Percentiles rank a stretch among this genome's conserved stretches.
These are phyloP conservation scores for Drosophila bipectinata DNA, from an alignment of 1,140 invertebrate genomes.

Conservation along the genomic window DNA sequence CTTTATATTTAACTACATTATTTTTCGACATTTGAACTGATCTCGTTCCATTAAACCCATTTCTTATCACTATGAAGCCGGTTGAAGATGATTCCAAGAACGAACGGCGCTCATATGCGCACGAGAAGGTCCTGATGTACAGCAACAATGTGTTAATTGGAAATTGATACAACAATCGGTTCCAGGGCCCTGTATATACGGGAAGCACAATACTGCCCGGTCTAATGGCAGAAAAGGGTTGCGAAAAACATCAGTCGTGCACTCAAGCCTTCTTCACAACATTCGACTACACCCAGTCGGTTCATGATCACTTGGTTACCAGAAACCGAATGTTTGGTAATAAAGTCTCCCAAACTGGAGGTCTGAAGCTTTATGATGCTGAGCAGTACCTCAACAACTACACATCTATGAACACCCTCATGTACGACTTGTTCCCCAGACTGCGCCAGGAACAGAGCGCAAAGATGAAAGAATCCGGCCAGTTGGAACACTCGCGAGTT, in stretches of 20 bases:
- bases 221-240: conserved; percentile 9
- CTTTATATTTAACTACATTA: background rate
- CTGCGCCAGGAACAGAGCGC: background rate
- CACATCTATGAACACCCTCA: conserved; percentile 51
- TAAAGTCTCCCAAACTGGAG: conserved; percentile 3
- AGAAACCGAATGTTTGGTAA: conserved; percentile 5
- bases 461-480: background rate
- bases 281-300: background rate
- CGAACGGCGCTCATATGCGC: conserved; percentile 23
- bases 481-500: background rate
- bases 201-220: conserved; percentile 33
- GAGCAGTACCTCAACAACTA: conserved; percentile 33
- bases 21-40: background rate
- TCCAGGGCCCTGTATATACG: background rate
- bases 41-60: background rate
- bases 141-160: conserved; percentile 32
- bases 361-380: conserved; percentile 6
- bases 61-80: background rate
- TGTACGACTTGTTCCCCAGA: conserved; percentile 36
- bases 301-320: background rate
- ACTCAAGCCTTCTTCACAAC: conserved; percentile 20
- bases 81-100: conserved; percentile 13
- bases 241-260: conserved; percentile 26
- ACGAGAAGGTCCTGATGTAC: conserved; percentile 28
- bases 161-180: conserved; percentile 26